Evolutionary conservation across 1,140 invertebrate genomes (phyloP), one percentile per base, ranked within the genome.

Genomic region (Sesamia nonagrioides): DNA sequence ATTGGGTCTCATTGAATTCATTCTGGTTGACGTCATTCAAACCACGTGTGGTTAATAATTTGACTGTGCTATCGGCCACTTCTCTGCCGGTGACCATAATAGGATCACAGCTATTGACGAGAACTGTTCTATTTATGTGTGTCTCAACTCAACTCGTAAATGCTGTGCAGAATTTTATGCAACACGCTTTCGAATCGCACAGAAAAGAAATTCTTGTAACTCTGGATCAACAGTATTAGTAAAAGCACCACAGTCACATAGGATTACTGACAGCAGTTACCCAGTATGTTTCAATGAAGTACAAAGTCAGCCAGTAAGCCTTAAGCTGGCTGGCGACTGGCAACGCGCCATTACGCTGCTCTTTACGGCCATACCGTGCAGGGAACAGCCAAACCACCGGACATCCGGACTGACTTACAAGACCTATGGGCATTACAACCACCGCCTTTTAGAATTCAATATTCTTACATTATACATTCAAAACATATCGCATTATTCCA

Each of bases 381-480:
- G 48, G 61, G 61, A 27, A 56, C 21, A 77, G 60, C n/a, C n/a
- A n/a, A n/a, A 60, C 60, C 61, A 33, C 45, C 48, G 61, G 50
- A 68, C 68, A 77, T 77, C 74, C 74, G 74, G 74, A 27, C 18
- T 35, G 45, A 68, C 61, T 68, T 54, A n/a, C 33, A 54, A 77
- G 42, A 76, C 9, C 21, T n/a, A 17, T 11, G 18, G 11, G 33
- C 54, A 21, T 21, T 33, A 13, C 17, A 35, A 37, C 35, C 33
- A 15, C 33, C n/a, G 50, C n/a, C 69, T 21, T 54, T 33, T 3
- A 45, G 9, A 45, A 40, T 18, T 21, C 9, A 21, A 54, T 17
- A 37, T 4, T 50, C 33, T 5, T n/a, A 50, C 21, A 11, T 48
- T 50, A 50, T 45, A 33, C 42, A 27, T 27, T 27, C 17, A 48